These are phyloP conservation scores for Catotricha subobsoleta DNA, from an alignment of 2,888 invertebrate species.

Conservation along the genomic window DNA sequence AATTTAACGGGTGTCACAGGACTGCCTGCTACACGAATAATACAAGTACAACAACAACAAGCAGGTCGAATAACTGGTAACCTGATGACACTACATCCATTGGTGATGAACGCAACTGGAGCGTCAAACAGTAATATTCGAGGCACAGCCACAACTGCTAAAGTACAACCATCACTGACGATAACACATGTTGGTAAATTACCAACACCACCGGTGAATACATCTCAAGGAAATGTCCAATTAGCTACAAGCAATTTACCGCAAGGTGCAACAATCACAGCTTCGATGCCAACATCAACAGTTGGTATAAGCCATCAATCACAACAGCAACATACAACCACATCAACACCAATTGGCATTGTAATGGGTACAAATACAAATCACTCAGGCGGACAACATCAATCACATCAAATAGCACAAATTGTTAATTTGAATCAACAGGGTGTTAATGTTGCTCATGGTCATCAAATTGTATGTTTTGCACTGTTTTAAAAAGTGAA, in stretches of 20 bases:
- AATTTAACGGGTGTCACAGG: conserved; percentile 18
- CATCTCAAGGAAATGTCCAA: neutral
- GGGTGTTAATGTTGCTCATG: conserved; percentile 11
- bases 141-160: conserved; percentile 20
- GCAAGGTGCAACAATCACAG: conserved; percentile 4
- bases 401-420: conserved; percentile 2
- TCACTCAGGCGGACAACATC: conserved; percentile 2
- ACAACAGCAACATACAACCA: conserved; percentile 10
- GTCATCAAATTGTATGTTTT: conserved; percentile 16
- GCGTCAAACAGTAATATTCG: conserved; percentile 9
- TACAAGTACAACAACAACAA: conserved; percentile 26
- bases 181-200: conserved; percentile 19
- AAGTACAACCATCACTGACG: conserved; percentile 27
- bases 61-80: conserved; percentile 22
- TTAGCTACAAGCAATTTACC: conserved; percentile 4
- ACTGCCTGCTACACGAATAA: conserved; percentile 22
- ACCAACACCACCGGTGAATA: neutral
- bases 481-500: neutral
- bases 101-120: conserved; percentile 23
- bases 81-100: conserved; percentile 26
- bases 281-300: conserved; percentile 9
- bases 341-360: conserved; percentile 11
- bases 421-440: conserved; percentile 13
- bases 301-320: conserved; percentile 10
- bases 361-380: conserved; percentile 10